These are phyloP conservation scores for Pissodes strobi DNA, from an alignment of 1,140 invertebrate genomes.

Conservation along the genomic window DNA sequence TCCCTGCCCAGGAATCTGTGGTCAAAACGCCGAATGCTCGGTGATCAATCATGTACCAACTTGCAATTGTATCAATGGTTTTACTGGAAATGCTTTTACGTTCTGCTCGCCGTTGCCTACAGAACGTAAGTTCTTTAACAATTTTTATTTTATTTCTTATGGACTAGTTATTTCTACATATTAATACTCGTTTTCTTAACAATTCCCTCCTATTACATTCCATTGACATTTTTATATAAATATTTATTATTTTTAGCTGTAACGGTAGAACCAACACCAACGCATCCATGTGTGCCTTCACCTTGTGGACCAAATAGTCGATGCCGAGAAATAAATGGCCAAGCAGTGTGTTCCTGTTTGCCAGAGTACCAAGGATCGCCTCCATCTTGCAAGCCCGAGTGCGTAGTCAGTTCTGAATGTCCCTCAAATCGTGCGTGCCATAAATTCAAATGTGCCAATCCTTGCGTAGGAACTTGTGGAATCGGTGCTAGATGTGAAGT, in stretches of 20 bases:
- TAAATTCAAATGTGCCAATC: constrained; percentile 73
- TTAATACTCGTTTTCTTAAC: too few species aligned
- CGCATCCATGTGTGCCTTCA: constrained; percentile 66
- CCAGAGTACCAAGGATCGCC: constrained; percentile 67
- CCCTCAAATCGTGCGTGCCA: constrained; percentile 70
- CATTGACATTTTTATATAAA: too few species aligned
- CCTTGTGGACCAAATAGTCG: constrained; percentile 73
- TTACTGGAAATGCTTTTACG: constrained; percentile 73
- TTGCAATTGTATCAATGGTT: constrained; percentile 76
- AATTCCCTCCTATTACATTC: too few species aligned
- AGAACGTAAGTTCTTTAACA: constrained; percentile 45
- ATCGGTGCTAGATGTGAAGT: constrained; percentile 62
- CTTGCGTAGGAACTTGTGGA: constrained; percentile 67
- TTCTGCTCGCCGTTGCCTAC: constrained; percentile 41
- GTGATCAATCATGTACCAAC: constrained; percentile 78
- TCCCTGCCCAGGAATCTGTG: constrained; percentile 80
- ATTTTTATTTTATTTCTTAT: background rate
- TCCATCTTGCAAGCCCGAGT: constrained; percentile 73
- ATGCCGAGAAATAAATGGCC: constrained; percentile 64
- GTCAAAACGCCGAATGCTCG: constrained; percentile 77
- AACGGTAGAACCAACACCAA: constrained; percentile 49
- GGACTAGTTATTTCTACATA: too few species aligned
- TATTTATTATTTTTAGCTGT: constrained; percentile 46
- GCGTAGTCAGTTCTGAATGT: constrained; percentile 74
- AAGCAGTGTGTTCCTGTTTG: constrained; percentile 69